Evolutionary conservation across 2,888 invertebrate genomes (phyloP), one percentile per base, ranked within the genome.

Genomic region (Andrena bicolor): DNA sequence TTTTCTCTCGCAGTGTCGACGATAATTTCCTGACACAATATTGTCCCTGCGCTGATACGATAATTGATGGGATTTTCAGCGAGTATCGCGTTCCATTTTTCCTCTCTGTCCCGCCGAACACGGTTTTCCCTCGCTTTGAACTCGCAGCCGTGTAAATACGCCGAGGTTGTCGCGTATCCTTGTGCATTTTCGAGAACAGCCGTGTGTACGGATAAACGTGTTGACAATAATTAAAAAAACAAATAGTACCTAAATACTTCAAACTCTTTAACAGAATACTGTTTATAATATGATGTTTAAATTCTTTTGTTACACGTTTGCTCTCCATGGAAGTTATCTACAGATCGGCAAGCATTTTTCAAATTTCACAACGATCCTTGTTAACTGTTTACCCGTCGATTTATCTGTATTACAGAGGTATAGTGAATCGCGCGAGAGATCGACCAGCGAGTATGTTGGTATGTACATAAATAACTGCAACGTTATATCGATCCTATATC

Each of bases 401-500:
- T 69, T 68, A 69, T 60, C 60, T 32, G 65, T 35, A 61, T 68
- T 66, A 70, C 51, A 60, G 41, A n/a, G 20, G 16, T 23, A 41
- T 56, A 30, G 64, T 1, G n/a, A 20, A 60, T 61, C 32, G 73
- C 49, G 26, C 41, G 26, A 72, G 8, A 60, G 80, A 80, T 84
- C 73, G 76, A 79, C 74, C 74, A 75, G 64, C 71, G 4, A 30
- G 74, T 23, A 56, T 1, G 56, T 8, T 10, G 56, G 10, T 13
- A 41, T 16, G 41, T 16, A 64, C 69, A 77, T 82, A 83, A 88
- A 88, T 83, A 86, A 77, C 72, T 20, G 51, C 35, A 56, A 23
- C 30, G 58, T 60, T 77, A 86, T 77, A 84, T 86, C 77, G 81
- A 85, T 81, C 83, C 53, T 73, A 41, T 58, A 79, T 85, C 79